Evolutionary conservation across 2,888 invertebrate species (phyloP).

Genomic region (Caenorhabditis sp.): DNA sequence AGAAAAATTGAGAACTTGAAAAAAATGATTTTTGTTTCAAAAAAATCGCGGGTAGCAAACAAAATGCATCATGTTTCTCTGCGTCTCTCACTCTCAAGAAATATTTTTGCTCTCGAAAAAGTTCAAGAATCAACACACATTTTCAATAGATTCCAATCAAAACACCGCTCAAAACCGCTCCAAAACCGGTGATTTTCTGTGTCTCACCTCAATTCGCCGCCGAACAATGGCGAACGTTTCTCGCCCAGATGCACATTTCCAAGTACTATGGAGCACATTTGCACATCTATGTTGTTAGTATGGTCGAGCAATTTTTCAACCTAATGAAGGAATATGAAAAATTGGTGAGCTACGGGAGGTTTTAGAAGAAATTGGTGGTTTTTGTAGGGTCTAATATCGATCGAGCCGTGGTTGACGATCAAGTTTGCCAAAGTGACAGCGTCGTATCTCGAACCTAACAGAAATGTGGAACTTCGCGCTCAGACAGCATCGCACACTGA

Average conservation of each 20-base stretch:
- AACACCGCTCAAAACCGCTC: constrained; percentile 1
- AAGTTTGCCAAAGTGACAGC: constrained; percentile 26
- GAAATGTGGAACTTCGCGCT: constrained; percentile 45
- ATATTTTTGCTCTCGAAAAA: too few relatives aligned
- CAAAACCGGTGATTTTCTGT: constrained; percentile 10
- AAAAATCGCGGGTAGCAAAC: too few relatives aligned
- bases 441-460: constrained; percentile 44
- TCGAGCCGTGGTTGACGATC: constrained; percentile 46
- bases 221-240: constrained; percentile 10
- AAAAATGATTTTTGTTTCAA: too few relatives aligned
- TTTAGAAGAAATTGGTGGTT: neutral
- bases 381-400: constrained; percentile 17
- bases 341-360: neutral
- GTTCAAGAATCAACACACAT: too few relatives aligned
- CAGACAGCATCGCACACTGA: constrained; percentile 51
- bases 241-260: neutral
- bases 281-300: constrained; percentile 18
- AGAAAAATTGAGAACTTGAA: too few relatives aligned
- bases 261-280: constrained; percentile 14
- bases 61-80: too few relatives aligned
- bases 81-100: too few relatives aligned
- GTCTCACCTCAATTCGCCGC: constrained; percentile 16
- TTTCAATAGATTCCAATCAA: constrained; percentile 2
- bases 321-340: constrained; percentile 11
- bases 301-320: constrained; percentile 7